Percentiles rank a stretch among this genome's conserved stretches.
These are phyloP conservation scores for Grallaria varia DNA, from an alignment of 2,113 vertebrate species.

Conservation along the genomic window DNA sequence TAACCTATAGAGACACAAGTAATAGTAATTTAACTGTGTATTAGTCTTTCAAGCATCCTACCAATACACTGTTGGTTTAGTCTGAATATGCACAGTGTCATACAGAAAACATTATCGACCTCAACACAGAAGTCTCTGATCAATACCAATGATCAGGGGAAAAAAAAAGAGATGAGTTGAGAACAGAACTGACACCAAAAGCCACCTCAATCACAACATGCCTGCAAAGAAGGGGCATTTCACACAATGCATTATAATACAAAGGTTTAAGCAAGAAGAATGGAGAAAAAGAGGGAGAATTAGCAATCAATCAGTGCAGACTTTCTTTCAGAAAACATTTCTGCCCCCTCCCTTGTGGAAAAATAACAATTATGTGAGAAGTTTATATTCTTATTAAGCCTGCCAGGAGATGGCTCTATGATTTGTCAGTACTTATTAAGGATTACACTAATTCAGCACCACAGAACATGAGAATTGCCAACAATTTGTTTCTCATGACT, in stretches of 20 bases:
- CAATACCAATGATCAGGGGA: neutral
- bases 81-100: neutral
- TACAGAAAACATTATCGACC: neutral
- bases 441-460: neutral
- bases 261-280: neutral
- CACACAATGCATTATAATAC: neutral
- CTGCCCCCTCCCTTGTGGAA: neutral
- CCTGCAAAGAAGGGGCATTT: neutral
- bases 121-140: neutral
- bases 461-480: constrained; percentile 5
- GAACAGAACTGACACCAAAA: neutral
- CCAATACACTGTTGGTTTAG: neutral
- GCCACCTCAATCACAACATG: neutral
- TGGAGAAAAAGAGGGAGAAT: neutral
- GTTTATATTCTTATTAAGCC: neutral
- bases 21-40: neutral
- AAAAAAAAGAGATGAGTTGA: neutral
- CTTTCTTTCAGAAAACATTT: neutral
- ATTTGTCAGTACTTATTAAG: constrained; percentile 1
- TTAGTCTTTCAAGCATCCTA: neutral
- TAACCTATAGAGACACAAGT: neutral
- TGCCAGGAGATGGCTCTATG: neutral
- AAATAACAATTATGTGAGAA: neutral
- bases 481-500: neutral
- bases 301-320: neutral